These are phyloP conservation scores for Drosophila falleni DNA, from an alignment of 2,888 invertebrate genomes.

Conservation along the genomic window DNA sequence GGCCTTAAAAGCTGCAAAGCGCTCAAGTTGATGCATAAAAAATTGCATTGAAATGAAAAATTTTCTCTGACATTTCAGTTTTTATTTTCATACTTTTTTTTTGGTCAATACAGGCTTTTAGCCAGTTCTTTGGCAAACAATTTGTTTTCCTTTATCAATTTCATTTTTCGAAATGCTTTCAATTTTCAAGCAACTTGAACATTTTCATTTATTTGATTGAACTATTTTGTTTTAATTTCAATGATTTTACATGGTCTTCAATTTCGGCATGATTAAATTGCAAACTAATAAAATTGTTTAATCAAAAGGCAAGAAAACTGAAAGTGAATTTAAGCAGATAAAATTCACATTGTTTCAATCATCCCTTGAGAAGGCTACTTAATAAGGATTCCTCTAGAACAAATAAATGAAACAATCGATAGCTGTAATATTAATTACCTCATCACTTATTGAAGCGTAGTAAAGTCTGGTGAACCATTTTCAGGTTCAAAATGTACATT, in stretches of 20 bases:
- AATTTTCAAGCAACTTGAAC: constrained; percentile 8
- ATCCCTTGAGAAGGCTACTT: not conserved
- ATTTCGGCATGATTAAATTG: constrained; percentile 2
- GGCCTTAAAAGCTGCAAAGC: constrained; percentile 14
- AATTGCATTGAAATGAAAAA: constrained; percentile 55
- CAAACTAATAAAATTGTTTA: not conserved
- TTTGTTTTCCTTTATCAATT: constrained; percentile 21
- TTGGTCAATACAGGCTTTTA: constrained; percentile 7
- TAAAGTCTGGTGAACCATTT: no score
- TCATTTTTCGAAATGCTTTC: constrained; percentile 11
- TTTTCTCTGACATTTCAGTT: constrained; percentile 14
- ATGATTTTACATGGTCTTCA: not conserved
- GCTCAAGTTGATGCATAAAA: constrained; percentile 40
- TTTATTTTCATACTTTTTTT: no score
- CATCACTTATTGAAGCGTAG: not conserved
- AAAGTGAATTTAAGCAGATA: not conserved
- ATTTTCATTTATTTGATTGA: not conserved
- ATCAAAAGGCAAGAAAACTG: not conserved
- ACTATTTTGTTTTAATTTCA: not conserved
- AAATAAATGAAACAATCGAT: not conserved
- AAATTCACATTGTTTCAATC: not conserved
- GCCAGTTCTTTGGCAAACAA: constrained; percentile 9
- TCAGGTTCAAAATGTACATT: no score
- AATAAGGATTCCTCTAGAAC: not conserved
- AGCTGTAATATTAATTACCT: not conserved